Base-by-base conservation (phyloP, 2,797 vertebrate species). In the Cyprinella venusta region DNA sequence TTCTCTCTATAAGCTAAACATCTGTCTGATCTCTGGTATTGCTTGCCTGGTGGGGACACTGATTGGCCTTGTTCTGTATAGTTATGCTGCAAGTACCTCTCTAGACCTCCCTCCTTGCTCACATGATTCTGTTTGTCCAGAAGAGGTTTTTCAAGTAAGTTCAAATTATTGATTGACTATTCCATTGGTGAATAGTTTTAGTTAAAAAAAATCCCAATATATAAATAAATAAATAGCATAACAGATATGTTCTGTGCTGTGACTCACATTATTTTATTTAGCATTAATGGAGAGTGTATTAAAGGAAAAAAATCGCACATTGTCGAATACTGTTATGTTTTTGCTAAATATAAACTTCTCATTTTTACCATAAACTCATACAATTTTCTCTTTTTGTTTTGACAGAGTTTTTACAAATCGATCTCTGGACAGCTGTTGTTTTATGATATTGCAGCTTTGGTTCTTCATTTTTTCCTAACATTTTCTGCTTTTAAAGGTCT, bases 1-100 rank as follows among this genome's bases (percentile, higher is more conserved):
- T 26, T 78, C 8, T 72, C 30, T 59, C 67, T 68, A 70, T 52
- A 87, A 95, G 94, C 85, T 94, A 61, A 89, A 33, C 19, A 80
- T 84, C n/a, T 92, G 91, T 70, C 88, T 88, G 3, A 93, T 75
- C 85, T 90, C 82, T 85, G 92, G 93, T n/a, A 8, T 85, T n/a
- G 70, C 85, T 8, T 88, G 90, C 68, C 89, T 94, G 45, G 33
- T 93, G 82, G 91, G 85, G 74, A 84, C 92, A 2, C 18, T 93
- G 80, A 26, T 93, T 26, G 92, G 91, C 50, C 85, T 94, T 79
- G 84, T 87, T 84, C 33, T 94, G 6, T 94, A 94, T 84, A 78
- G 54, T 61, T 88, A 87, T 56, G 78, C 81, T 61, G 2, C 61
- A 52, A 70, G 24, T 26, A 67, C 30, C 21, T 8, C 65, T 50